Evolutionary conservation across 1,140 invertebrate genomes (phyloP).

Genomic region (Bombus pyrosoma): DNA sequence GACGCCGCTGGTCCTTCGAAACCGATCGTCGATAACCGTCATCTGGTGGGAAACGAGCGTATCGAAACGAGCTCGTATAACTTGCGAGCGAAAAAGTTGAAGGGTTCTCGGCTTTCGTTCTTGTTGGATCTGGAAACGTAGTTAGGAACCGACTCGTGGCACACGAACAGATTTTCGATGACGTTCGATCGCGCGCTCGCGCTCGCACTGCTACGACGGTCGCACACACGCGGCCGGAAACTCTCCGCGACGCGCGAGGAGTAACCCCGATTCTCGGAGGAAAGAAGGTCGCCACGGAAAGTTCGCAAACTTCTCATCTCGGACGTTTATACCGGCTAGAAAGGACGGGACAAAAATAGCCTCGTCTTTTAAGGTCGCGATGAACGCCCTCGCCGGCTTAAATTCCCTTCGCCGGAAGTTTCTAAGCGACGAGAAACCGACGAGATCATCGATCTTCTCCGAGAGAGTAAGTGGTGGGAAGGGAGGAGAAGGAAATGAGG

Average conservation of each 20-base stretch:
- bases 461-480: neutral
- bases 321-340: constrained; percentile 43
- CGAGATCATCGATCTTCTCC: constrained; percentile 56
- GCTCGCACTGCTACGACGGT: neutral
- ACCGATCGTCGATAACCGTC: too few species aligned
- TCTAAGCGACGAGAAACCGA: constrained; percentile 22
- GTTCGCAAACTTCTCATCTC: constrained; percentile 53
- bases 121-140: too few species aligned
- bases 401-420: constrained; percentile 51
- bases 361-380: constrained; percentile 61
- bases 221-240: neutral
- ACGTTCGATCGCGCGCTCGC: constrained; percentile 6
- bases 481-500: neutral
- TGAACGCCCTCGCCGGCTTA: constrained; percentile 42
- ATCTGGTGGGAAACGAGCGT: too few species aligned
- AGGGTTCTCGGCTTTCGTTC: neutral
- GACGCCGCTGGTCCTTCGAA: too few species aligned
- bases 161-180: neutral
- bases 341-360: constrained; percentile 59
- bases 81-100: neutral
- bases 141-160: neutral
- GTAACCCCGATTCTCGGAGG: constrained; percentile 23
- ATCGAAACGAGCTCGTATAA: too few species aligned
- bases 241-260: neutral
- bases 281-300: constrained; percentile 33